A percentile compares a stretch with the other conserved stretches of the same genome.
Evolutionary conservation across 1,140 invertebrate genomes (phyloP).

Genomic region (Drosophila takahashii): DNA sequence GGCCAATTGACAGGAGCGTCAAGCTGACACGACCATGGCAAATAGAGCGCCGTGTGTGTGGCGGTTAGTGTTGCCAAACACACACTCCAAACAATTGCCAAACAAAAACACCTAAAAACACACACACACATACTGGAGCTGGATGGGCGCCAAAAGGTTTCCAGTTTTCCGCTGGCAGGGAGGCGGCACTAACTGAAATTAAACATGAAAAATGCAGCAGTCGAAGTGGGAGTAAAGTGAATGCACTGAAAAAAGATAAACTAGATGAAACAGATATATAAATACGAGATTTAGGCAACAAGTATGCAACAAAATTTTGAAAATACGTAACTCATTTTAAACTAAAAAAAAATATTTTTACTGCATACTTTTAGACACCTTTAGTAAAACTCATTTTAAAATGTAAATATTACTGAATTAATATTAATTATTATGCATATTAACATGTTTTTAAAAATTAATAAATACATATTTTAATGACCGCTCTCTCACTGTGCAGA

Average conservation of each 20-base stretch:
- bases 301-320: too few relatives aligned
- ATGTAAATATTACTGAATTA: too few relatives aligned
- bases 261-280: too few relatives aligned
- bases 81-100: constrained; percentile 39
- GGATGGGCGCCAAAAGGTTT: constrained; percentile 62
- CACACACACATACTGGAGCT: constrained; percentile 10
- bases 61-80: constrained; percentile 24
- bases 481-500: background rate
- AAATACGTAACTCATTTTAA: too few relatives aligned
- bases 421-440: too few relatives aligned
- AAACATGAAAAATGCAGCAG: constrained; percentile 79
- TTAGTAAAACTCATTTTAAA: too few relatives aligned
- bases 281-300: too few relatives aligned
- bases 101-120: constrained; percentile 20
- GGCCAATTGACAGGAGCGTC: constrained; percentile 54
- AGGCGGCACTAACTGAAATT: constrained; percentile 75
- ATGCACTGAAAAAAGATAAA: constrained; percentile 9
- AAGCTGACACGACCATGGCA: constrained; percentile 45
- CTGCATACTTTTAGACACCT: too few relatives aligned
- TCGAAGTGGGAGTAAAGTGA: constrained; percentile 10
- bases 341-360: too few relatives aligned
- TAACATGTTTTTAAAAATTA: too few relatives aligned
- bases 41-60: constrained; percentile 36
- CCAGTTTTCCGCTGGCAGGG: constrained; percentile 6
- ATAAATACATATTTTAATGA: too few relatives aligned